Base-by-base conservation (phyloP, 2,113 vertebrate genomes). In the Probosciger aterrimus region DNA sequence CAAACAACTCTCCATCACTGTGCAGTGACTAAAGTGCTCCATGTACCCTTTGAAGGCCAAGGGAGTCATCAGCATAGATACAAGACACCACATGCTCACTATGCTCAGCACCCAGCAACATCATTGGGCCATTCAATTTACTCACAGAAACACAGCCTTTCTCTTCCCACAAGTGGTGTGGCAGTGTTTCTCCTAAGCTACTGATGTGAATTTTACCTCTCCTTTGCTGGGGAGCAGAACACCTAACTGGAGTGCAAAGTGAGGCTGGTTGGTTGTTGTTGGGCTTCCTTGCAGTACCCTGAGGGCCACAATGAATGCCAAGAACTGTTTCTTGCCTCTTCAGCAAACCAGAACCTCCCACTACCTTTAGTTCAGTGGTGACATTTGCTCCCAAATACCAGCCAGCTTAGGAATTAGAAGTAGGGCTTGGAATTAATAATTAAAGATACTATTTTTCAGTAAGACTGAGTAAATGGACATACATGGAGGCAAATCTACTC, bases 221-320 rank as follows among this genome's bases (percentile, higher is more conserved):
- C 41, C 24, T 50, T 64, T 78, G 2, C 37, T 55, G 28, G 5
- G 28, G 41, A 50, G 16, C 37, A 75, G 55, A 77, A 67, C 33
- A 53, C 10, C 9, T 33, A 35, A 41, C 14, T 28, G 35, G 27
- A 69, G 15, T 13, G 11, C 7, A 14, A 86, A 74, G 14, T 30
- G 23, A 71, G n/a, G 35, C 6, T 2, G 1, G 9, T 22, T 3
- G 1, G 57, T 14, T 39, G 46, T 5, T 71, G 39, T 0, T 31
- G 27, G 33, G 8, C 25, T 92, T 88, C 18, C 11, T 23, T 69
- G 22, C 0, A 3, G 20, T 46, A 64, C 10, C 24, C 25, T 28
- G 39, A 94, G 31, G 19, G 30, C 6, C 18, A 25, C 0, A 1
- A 68, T 22, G 37, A 75, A 75, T 25, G 60, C 35, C 69, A 63